Evolutionary conservation across 1,140 invertebrate genomes (phyloP), one percentile per base, ranked within the genome.

Genomic region (Drosophila biarmipes): DNA sequence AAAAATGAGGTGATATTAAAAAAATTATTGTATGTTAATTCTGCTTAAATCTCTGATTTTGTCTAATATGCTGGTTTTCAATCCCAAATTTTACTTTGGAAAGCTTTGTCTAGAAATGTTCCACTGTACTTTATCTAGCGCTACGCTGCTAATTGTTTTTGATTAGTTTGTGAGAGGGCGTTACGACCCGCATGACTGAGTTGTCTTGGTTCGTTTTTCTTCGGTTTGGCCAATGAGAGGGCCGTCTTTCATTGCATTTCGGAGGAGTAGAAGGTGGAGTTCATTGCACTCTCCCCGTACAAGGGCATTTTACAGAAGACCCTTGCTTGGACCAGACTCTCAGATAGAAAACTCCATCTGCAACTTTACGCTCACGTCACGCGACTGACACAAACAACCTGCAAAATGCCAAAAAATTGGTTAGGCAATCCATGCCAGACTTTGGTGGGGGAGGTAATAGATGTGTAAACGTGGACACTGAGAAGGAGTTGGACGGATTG

Each of bases 141-240:
- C 54, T 80, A 46, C 69, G 51, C 63, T 86, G 74, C 79, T 86
- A 87, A 87, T 86, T 86, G 74, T 43, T 87, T 87, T 85, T 80
- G 72, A 85, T 84, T 85, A 85, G 77, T 86, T 73, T 63, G 27
- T 49, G 43, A 67, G 64, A 78, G 84, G 82, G 82, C 81, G 77
- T 73, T 55, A 34, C 69, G 63, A 84, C 80, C 71, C 80, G 74
- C 49, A 82, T 78, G 37, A 38, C 72, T 64, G 61, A 59, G 58
- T 63, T 64, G 43, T 58, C 63, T 67, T 64, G 24, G 42, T 64
- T 61, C 40, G 31, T 56, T 34, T 48, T 46, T 48, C 62, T 29
- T 24, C 14, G 35, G 24, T 66, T 67, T 34, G 43, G 58, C 63
- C 63, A 45, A 46, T 55, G 49, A 69, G 66, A 69, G 48, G 66